Evolutionary conservation across 2,888 invertebrate genomes (phyloP).

Genomic region (Brachypterus glaber): DNA sequence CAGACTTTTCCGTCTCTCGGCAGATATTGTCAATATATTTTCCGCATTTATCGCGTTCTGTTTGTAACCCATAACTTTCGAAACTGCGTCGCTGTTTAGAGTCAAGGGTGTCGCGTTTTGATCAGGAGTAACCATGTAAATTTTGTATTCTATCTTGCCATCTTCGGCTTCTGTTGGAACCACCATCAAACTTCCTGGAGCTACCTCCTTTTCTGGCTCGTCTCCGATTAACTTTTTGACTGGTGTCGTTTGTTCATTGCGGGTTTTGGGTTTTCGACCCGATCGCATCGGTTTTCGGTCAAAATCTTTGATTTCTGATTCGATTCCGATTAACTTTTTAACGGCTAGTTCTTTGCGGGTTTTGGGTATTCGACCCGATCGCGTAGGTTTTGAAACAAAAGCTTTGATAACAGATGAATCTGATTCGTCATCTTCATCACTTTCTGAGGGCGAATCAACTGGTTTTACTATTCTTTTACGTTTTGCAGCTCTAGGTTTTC

Average conservation of each 20-base stretch:
- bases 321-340: slow-evolving; percentile 14
- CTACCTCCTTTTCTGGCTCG: slow-evolving; percentile 23
- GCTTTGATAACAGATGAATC: slow-evolving; percentile 18
- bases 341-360: slow-evolving; percentile 20
- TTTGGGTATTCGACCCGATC: slow-evolving; percentile 41
- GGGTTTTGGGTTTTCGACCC: slow-evolving; percentile 38
- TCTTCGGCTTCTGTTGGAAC: slow-evolving; percentile 38
- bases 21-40: slow-evolving; percentile 24
- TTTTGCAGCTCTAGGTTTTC: slow-evolving; percentile 14
- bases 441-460: slow-evolving; percentile 14
- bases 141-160: slow-evolving; percentile 42
- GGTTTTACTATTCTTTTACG: slow-evolving; percentile 1
- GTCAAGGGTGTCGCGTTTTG: slow-evolving; percentile 34
- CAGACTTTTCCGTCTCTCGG: slow-evolving; percentile 3
- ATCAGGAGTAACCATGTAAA: slow-evolving; percentile 43
- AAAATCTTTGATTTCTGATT: slow-evolving; percentile 21
- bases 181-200: slow-evolving; percentile 46
- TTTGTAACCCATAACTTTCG: slow-evolving; percentile 23
- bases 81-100: slow-evolving; percentile 35
- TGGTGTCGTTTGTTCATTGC: slow-evolving; percentile 24
- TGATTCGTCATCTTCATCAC: slow-evolving; percentile 25
- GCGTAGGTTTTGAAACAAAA: slow-evolving; percentile 36
- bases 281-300: slow-evolving; percentile 40
- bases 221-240: too few species aligned
- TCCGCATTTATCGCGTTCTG: slow-evolving; percentile 16